A percentile compares a stretch with the other conserved stretches of the same genome.
These are phyloP conservation scores for Cosmopolites sordidus DNA, from an alignment of 2,888 invertebrate genomes.

Conservation along the genomic window DNA sequence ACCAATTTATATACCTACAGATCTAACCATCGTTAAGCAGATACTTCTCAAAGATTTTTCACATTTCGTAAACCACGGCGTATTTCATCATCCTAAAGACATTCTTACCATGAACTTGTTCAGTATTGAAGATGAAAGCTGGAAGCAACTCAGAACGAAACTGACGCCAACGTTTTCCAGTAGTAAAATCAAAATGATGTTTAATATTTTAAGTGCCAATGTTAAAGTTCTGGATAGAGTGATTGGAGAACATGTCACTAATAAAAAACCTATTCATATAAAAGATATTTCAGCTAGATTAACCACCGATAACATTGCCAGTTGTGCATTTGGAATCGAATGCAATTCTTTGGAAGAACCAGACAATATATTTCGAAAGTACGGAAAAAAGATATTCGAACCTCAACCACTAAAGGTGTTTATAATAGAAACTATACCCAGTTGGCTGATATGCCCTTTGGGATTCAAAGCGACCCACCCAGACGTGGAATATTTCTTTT, in stretches of 20 bases:
- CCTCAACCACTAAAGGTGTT: neutral
- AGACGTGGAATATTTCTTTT: neutral
- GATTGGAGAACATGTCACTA: constrained; percentile 16
- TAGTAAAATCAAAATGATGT: constrained; percentile 23
- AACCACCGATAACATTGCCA: constrained; percentile 56
- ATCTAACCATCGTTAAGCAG: neutral
- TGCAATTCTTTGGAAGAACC: constrained; percentile 53
- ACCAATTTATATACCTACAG: neutral
- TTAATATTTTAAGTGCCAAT: constrained; percentile 18
- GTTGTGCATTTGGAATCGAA: constrained; percentile 56
- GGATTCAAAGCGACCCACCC: neutral
- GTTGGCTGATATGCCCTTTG: neutral
- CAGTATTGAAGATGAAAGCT: constrained; percentile 40
- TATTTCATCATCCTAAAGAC: constrained; percentile 40
- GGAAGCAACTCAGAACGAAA: constrained; percentile 46
- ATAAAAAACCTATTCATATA: constrained; percentile 27
- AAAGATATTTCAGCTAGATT: constrained; percentile 53
- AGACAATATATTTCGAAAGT: constrained; percentile 48
- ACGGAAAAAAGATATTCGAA: constrained; percentile 1
- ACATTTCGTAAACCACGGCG: constrained; percentile 31
- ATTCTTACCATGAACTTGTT: constrained; percentile 38
- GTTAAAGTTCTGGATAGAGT: constrained; percentile 29
- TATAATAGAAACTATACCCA: neutral
- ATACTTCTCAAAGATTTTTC: neutral
- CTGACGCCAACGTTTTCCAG: constrained; percentile 37